These are phyloP conservation scores for Grammatotria lemairii DNA, from an alignment of 2,113 vertebrate species.

Conservation along the genomic window DNA sequence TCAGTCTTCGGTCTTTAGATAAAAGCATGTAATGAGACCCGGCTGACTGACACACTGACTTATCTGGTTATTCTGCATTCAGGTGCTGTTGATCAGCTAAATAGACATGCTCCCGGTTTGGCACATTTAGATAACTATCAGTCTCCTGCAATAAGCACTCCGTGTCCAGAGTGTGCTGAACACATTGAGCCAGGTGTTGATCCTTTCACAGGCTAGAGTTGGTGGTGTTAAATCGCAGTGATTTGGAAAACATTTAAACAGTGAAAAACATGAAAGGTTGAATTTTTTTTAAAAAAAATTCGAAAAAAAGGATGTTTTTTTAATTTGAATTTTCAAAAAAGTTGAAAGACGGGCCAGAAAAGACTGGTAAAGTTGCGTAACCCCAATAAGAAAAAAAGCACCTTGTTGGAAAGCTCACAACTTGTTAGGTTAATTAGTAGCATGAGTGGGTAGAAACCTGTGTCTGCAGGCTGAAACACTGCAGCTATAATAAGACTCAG, in stretches of 20 bases:
- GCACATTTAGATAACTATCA: not conserved
- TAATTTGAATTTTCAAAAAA: not conserved
- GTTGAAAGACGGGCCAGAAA: not conserved
- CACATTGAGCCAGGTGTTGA: not conserved
- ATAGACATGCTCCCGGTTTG: not conserved
- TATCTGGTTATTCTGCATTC: not conserved
- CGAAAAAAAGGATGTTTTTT: not conserved
- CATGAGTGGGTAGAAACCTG: not conserved
- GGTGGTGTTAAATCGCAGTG: not conserved
- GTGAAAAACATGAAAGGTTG: not conserved
- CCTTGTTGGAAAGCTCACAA: not conserved
- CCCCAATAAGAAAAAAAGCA: not conserved
- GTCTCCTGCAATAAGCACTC: not conserved
- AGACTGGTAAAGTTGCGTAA: not conserved
- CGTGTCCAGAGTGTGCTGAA: not conserved
- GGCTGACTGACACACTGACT: not conserved
- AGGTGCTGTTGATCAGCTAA: not conserved
- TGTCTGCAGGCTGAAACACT: not conserved
- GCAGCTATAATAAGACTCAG: not conserved
- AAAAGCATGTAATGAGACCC: not conserved
- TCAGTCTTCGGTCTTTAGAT: not conserved
- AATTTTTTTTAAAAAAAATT: accelerated
- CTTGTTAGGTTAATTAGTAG: not conserved
- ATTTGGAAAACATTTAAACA: not conserved
- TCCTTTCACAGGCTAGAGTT: not conserved